Evolutionary conservation across 2,113 vertebrate species (phyloP).

Genomic region (Columba livia): DNA sequence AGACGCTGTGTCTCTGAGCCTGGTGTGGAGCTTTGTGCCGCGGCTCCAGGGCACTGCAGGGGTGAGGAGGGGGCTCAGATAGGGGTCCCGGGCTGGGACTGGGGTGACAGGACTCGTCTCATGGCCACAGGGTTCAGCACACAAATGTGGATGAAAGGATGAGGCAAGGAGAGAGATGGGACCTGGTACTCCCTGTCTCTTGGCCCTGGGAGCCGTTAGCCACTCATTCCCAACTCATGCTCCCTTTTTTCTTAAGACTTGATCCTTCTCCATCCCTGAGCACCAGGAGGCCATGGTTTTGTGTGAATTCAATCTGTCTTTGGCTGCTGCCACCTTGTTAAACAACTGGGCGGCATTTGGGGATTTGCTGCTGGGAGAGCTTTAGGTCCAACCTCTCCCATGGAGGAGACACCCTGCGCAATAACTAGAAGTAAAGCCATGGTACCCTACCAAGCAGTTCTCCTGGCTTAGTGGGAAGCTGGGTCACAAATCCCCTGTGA

Average conservation of each 20-base stretch:
- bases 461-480: not conserved
- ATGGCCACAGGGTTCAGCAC: rapidly evolving
- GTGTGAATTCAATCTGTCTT: not conserved
- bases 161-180: not conserved
- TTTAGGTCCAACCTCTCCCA: not conserved
- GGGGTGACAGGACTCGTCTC: not conserved
- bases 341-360: not conserved
- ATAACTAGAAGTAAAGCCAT: not conserved
- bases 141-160: not conserved
- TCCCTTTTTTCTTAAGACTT: not conserved
- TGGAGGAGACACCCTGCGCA: not conserved
- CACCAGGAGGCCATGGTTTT: not conserved
- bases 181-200: not conserved
- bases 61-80: not conserved
- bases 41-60: rapidly evolving
- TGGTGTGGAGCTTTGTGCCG: not conserved
- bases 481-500: not conserved
- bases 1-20: not conserved
- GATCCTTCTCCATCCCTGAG: not conserved
- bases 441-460: not conserved
- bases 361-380: not conserved
- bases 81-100: rapidly evolving
- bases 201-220: not conserved
- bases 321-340: not conserved
- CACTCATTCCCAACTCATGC: not conserved